A percentile compares a stretch with the other conserved stretches of the same genome.
These are phyloP conservation scores for Saimiri boliviensis DNA, from an alignment of 2,113 vertebrate genomes.

Conservation along the genomic window DNA sequence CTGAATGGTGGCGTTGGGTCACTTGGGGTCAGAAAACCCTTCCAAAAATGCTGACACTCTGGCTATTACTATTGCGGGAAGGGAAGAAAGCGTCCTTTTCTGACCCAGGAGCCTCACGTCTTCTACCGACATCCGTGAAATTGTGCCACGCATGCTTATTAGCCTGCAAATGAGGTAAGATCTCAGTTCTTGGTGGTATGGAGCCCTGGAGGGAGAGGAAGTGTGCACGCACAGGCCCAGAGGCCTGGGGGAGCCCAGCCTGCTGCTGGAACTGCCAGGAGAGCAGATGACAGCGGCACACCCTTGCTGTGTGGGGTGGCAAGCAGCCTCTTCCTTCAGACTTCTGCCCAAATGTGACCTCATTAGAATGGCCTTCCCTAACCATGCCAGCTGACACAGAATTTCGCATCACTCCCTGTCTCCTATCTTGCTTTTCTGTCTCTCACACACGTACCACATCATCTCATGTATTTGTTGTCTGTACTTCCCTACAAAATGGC, in stretches of 20 bases:
- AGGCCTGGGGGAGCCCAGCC: background rate
- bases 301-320: background rate
- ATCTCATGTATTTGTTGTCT: background rate
- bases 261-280: background rate
- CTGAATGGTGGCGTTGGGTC: background rate
- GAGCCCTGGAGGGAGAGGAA: background rate
- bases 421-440: background rate
- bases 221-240: background rate
- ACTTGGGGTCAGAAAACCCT: background rate
- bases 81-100: background rate
- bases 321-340: background rate
- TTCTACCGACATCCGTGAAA: background rate
- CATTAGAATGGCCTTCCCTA: background rate
- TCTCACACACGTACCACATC: background rate
- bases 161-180: background rate
- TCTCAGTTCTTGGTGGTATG: background rate
- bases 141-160: background rate
- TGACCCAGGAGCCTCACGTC: background rate
- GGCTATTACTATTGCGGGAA: background rate
- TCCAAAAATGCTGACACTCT: background rate
- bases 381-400: background rate
- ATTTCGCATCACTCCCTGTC: background rate
- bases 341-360: background rate
- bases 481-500: background rate
- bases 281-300: background rate